Base-by-base conservation (phyloP, 2,888 invertebrate species). In the Drosophila yooni region DNA sequence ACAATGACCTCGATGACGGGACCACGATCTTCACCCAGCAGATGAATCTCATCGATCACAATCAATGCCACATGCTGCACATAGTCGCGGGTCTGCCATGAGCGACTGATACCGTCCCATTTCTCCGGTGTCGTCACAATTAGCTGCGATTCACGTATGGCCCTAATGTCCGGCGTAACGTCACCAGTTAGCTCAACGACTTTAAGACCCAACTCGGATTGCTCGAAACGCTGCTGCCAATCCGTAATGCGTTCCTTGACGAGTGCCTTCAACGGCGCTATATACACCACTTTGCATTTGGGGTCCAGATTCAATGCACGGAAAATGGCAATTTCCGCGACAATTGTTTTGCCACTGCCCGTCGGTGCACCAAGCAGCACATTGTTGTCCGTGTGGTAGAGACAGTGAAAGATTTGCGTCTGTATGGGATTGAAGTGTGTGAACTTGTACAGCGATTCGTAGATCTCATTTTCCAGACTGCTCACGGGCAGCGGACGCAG, bases 121-220 rank as follows among this genome's bases (percentile, higher is more conserved):
- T 99, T 99, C 94, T 99, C 99, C 0, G 99, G 99, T 0, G 99
- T 99, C 0, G 99, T 99, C 0, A 99, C 98, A 81, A 99, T 99
- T 1, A 99, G 96, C 92, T 97, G 96, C 0, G 99, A 96, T 59
- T 94, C 95, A 0, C 96, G 95, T 69, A 99, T 98, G 0, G 98
- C 96, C 70, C 95, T 94, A 63, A 96, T 95, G 91, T 97, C 97
- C 0, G 98, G 98, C 0, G 97, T 96, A 1, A 97, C 96, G 92
- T 97, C 97, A 91, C 99, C 99, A 52, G 99, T 99, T 76, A 99
- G 94, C 93, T 99, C 99, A 0, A 99, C 97, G 0, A 99, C 98
- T 80, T 95, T 96, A 91, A 96, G 97, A 0, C 95, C 95, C 18
- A 99, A 92, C 3, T 83, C 63, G 74, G 94, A 94, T 46, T 95